These are phyloP conservation scores for Eptatretus burgeri DNA, from an alignment of 2,113 vertebrate species.

Conservation along the genomic window DNA sequence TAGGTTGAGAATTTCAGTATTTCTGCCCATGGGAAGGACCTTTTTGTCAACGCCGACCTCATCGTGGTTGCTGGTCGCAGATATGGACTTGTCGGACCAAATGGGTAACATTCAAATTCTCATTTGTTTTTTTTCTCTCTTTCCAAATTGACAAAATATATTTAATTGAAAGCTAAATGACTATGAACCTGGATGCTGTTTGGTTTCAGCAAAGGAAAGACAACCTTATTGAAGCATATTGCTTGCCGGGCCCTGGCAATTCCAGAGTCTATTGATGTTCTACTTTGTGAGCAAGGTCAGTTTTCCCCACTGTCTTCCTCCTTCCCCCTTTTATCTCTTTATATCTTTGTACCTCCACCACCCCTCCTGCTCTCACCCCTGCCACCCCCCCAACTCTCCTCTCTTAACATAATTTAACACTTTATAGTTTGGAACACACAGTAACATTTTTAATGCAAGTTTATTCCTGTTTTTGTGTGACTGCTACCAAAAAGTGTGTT, in stretches of 20 bases:
- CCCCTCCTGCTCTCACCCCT: too few relatives aligned
- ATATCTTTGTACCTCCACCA: too few relatives aligned
- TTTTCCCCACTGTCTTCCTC: not conserved
- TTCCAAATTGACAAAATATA: too few relatives aligned
- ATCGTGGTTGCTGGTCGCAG: constrained; percentile 50
- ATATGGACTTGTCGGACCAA: constrained; percentile 64
- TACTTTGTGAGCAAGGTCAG: constrained; percentile 67
- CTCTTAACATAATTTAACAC: too few relatives aligned
- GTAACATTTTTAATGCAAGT: too few relatives aligned
- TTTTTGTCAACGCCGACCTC: constrained; percentile 60
- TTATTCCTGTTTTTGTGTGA: too few relatives aligned
- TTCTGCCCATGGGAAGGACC: constrained; percentile 59
- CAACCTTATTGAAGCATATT: constrained; percentile 61
- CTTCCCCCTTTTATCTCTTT: too few relatives aligned
- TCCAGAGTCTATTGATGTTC: constrained; percentile 56
- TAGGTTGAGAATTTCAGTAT: constrained; percentile 72
- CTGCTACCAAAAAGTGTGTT: too few relatives aligned
- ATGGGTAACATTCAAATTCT: constrained; percentile 25
- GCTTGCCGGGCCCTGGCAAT: constrained; percentile 56
- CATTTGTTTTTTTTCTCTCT: too few relatives aligned
- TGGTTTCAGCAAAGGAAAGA: constrained; percentile 45
- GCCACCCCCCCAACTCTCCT: too few relatives aligned
- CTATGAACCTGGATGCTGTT: not conserved
- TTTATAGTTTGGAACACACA: too few relatives aligned
- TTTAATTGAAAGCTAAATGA: too few relatives aligned